These are phyloP conservation scores for Atta texana DNA, from an alignment of 1,140 invertebrate genomes.

Conservation along the genomic window DNA sequence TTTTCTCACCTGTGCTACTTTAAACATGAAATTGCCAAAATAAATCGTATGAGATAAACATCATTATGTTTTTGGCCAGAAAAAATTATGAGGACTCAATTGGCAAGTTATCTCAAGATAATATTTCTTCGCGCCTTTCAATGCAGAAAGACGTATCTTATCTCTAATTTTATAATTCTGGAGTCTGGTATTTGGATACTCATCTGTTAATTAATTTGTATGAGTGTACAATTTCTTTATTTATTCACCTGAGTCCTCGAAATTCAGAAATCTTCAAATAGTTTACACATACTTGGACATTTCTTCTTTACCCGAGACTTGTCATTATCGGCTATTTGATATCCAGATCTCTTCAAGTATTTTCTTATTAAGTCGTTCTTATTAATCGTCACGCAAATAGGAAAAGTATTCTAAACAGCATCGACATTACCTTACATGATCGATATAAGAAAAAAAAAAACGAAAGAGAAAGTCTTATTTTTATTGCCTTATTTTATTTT, in stretches of 20 bases:
- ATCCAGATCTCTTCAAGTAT: background rate
- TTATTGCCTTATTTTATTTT: background rate
- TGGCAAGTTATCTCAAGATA: constrained; percentile 21
- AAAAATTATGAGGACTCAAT: background rate
- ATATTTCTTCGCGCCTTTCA: background rate
- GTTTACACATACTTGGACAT: background rate
- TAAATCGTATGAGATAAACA: background rate
- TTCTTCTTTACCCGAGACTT: background rate
- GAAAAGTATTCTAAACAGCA: background rate
- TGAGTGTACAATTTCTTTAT: background rate
- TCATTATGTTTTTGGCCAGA: background rate
- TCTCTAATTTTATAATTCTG: constrained; percentile 1
- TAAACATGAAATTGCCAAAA: background rate
- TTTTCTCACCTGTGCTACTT: background rate
- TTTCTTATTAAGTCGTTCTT: background rate
- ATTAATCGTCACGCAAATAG: background rate
- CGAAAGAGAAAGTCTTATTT: background rate
- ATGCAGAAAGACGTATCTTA: constrained; percentile 18
- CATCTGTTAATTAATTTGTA: background rate
- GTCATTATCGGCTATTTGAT: background rate
- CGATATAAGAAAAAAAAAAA: background rate
- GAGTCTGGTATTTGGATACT: background rate
- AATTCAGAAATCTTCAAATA: background rate
- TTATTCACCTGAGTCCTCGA: background rate
- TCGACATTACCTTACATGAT: background rate